These are phyloP conservation scores for Picus viridis DNA, from an alignment of 2,797 vertebrate genomes.

Conservation along the genomic window DNA sequence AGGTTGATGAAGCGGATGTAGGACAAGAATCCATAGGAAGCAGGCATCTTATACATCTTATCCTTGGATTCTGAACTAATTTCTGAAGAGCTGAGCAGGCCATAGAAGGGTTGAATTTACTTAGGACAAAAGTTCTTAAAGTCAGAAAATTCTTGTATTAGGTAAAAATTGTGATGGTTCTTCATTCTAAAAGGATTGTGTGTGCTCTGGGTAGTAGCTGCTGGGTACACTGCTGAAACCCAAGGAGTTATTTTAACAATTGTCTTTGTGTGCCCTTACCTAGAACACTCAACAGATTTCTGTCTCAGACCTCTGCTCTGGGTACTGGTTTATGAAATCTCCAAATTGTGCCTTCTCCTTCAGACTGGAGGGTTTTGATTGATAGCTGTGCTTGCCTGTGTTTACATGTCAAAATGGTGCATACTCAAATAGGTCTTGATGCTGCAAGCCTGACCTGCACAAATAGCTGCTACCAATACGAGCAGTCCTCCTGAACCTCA, in stretches of 20 bases:
- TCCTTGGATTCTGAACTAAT: neutral
- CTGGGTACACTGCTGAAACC: neutral
- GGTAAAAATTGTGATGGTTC: neutral
- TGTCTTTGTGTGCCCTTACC: neutral
- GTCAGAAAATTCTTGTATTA: neutral
- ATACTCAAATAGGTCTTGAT: neutral
- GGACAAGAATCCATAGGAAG: neutral
- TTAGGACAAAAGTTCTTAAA: neutral
- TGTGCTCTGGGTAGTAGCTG: neutral
- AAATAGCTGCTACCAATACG: neutral
- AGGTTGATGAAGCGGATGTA: neutral
- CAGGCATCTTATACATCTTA: neutral
- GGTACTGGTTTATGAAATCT: conserved; percentile 35
- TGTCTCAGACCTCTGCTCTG: neutral
- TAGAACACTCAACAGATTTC: neutral
- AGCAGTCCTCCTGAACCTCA: conserved; percentile 10
- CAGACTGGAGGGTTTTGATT: neutral
- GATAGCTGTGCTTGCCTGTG: conserved; percentile 10
- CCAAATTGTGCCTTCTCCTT: conserved; percentile 6
- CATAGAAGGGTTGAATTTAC: neutral
- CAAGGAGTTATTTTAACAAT: neutral
- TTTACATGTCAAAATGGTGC: conserved; percentile 8
- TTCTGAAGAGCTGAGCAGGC: neutral
- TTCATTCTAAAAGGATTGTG: neutral
- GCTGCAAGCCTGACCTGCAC: neutral